Base-by-base conservation (phyloP, 2,888 invertebrate species). In the Drosophila mettleri region DNA sequence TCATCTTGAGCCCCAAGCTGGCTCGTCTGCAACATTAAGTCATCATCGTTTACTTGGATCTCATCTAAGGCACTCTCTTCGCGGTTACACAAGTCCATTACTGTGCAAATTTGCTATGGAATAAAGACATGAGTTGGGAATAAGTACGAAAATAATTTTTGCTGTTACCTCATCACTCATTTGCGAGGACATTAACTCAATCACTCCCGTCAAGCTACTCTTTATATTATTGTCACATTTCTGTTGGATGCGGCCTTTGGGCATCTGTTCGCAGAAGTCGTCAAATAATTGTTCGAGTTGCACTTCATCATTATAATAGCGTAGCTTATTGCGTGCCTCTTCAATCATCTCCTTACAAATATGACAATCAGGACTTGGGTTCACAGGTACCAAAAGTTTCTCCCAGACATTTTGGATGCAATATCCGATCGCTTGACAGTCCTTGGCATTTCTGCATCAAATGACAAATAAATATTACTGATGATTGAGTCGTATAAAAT, bases 51-150 rank as follows among this genome's bases (percentile, higher is more conserved):
- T 18, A 31, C 24, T 24, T 5, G 24, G 5, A n/a, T n/a, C n/a
- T 8, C 36, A 6, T 43, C n/a, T 9, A 41, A 34, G 2, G 2
- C 33, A 34, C 24, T 22, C 14, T 34, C 12, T n/a, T 27, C 41
- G 34, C 27, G 41, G 18, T 61, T 66, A 54, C 65, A 66, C n/a
- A 54, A 24, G 0, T 16, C 41, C 8, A 61, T 8, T 2, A 49
- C 41, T 12, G 16, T 66, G 48, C 66, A 66, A 38, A 43, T 31
- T 66, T 62, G 66, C 66, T 63, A 29, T 51, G 3, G 7, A 20
- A 43, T 18, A 10, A 34, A n/a, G 7, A 16, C 29, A 27, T 18
- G 9, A 10, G 29, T 29, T 29, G 7, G 29, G 7, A 10, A 20
- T 24, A 24, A 2, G 24, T 24, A 18, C 4, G 20, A 14, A 14